Evolutionary conservation across 2,113 vertebrate species (phyloP), one percentile per base, ranked within the genome.

Genomic region (Felis chaus): DNA sequence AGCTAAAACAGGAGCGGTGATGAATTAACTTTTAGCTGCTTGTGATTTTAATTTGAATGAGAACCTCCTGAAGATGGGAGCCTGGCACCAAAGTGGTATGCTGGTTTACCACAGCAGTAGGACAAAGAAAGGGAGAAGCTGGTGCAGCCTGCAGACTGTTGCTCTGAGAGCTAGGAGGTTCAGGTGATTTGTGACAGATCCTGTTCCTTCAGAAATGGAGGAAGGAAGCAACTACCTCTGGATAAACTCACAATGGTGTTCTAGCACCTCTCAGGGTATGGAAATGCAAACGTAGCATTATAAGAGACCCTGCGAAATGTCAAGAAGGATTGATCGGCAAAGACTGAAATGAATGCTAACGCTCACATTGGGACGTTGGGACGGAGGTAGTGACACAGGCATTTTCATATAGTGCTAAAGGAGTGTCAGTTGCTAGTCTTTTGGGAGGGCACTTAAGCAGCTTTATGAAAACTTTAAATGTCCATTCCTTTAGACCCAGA

Each of bases 401-500:
- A 7, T 88, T 82, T 91, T 78, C 96, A 73, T 31, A 36, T 1
- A 36, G 50, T 23, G 31, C 33, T 63, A 21, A 29, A 29, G 33
- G 63, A 80, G 55, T 71, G 19, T 45, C 48, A 65, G 63, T 57
- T n/a, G 45, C 63, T n/a, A 53, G 65, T 90, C 71, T 89, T 96
- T 94, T 48, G 82, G 50, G 84, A 79, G 39, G 53, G 53, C 5
- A 55, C 41, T 93, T 79, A 93, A 12, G 21, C 50, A 36, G 80
- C 66, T 94, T 91, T 81, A 79, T 85, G 33, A 91, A 94, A 92
- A 81, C 63, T 91, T 79, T 71, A 85, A 31, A 68, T 65, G 57
- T 91, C 6, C 21, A 41, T 87, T 97, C 97, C 48, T 66, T 94
- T 97, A 94, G 82, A 92, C 45, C 33, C 23, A 81, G 69, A 86